Conservation (phyloP, 2,888 invertebrate genomes). For the Cyrtodaria siliqua region DNA sequence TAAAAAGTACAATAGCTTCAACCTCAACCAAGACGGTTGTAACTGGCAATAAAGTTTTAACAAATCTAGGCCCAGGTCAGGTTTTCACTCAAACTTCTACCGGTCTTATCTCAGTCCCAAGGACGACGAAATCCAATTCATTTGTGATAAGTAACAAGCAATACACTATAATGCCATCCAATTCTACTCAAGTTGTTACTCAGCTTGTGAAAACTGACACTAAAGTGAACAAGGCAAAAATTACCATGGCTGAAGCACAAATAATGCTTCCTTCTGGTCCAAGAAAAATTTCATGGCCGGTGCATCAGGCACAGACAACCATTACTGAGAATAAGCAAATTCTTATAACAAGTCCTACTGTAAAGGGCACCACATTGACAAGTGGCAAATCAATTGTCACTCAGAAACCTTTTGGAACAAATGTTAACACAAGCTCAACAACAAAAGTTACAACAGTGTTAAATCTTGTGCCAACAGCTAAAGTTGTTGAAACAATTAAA, state of each 20-base stretch:
- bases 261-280: constrained; percentile 62
- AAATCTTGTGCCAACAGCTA: constrained; percentile 23
- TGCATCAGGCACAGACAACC: constrained; percentile 33
- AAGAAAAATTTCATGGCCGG: constrained; percentile 59
- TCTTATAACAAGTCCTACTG: constrained; percentile 35
- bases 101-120: background rate
- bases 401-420: background rate
- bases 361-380: constrained; percentile 8
- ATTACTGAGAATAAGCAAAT: constrained; percentile 47
- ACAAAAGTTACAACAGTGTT: background rate
- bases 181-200: constrained; percentile 34
- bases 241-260: constrained; percentile 63
- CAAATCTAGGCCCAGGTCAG: constrained; percentile 24
- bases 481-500: constrained; percentile 23
- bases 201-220: constrained; percentile 49
- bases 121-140: constrained; percentile 10
- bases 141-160: constrained; percentile 50
- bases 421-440: background rate
- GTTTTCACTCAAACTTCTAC: constrained; percentile 22
- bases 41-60: constrained; percentile 36
- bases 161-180: constrained; percentile 42
- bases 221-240: constrained; percentile 43
- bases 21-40: constrained; percentile 17
- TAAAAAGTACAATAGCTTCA: too few relatives aligned
- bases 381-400: background rate